Conservation (phyloP, 2,797 vertebrate genomes). For the Arremon aurantiirostris region DNA sequence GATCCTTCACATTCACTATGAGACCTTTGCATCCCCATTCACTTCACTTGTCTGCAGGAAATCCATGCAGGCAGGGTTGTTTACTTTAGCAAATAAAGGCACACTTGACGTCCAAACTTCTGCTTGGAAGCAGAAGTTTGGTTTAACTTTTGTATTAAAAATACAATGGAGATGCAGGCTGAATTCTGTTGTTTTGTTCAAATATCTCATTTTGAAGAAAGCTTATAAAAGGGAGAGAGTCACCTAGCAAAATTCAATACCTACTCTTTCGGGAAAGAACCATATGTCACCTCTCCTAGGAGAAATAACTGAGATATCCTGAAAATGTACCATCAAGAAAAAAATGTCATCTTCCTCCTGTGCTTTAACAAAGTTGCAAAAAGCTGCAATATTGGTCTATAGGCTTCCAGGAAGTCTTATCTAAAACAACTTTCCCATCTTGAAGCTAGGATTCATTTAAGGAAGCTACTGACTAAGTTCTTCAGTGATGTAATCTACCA, state of each 20-base stretch:
- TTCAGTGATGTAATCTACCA: background rate
- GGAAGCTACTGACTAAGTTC: background rate
- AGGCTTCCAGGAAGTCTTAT: background rate
- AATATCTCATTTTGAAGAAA: background rate
- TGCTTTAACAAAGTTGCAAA: background rate
- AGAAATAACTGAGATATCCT: background rate
- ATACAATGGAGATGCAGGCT: accelerated
- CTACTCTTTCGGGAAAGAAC: background rate
- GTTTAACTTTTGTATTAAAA: background rate
- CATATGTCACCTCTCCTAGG: background rate
- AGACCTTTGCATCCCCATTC: background rate
- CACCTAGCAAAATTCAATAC: background rate
- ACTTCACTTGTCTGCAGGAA: background rate
- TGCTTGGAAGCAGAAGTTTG: background rate
- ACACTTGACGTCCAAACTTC: background rate
- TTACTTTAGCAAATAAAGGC: background rate
- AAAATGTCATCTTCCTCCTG: background rate
- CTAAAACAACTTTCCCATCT: background rate
- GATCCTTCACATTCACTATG: background rate
- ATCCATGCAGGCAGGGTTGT: background rate
- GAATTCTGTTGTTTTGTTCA: background rate
- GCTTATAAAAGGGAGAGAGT: background rate
- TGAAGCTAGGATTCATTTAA: background rate
- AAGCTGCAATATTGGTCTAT: background rate
- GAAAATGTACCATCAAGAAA: background rate